Base-by-base conservation (phyloP, 2,888 invertebrate genomes). In the Steinernema hermaphroditum region DNA sequence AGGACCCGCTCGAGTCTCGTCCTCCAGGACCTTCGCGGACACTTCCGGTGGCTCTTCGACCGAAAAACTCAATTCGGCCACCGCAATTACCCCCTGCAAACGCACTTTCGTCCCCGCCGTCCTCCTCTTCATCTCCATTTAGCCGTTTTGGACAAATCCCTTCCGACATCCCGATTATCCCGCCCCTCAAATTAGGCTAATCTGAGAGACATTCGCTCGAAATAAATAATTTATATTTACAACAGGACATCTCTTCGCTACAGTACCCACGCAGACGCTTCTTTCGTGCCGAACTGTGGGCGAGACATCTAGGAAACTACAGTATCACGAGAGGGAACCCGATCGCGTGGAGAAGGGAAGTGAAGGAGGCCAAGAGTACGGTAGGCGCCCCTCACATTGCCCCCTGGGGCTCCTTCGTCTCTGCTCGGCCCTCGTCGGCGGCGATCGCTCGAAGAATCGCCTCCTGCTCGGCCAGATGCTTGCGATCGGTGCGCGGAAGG, bases 401-500 rank as follows among this genome's bases (percentile, higher is more conserved):
- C 46, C 32, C 29, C 62, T 22, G 6, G 1, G 32, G 62, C 62
- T 32, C 62, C 32, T 62, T 46, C 46, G 46, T n/a, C 8, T 46
- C 46, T 46, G n/a, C n/a, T n/a, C 27, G 22, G 54, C 4, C 4
- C 24, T 54, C 54, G 19, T 62, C 62, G 29, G 27, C 14, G 62
- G 6, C 62, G 1, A 62, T 1, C 62, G 62, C 27, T 1, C 32
- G 2, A 12, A 62, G 32, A 4, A 62, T 22, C 62, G 62, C 62
- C 12, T 62, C 62, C 32, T 62, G 62, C 16, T 62, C 62, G 29
- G 41, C 22, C 27, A 75, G 68, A 44, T 57, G 22, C 57, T 75
- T 75, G 32, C 75, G 76, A 57, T 75, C 75, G 32, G 75, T 75
- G 16, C 75, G 68, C 19, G 75, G 75, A 19, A 75, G 71, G 19